These are phyloP conservation scores for Podarcis siculus DNA, from an alignment of 2,797 vertebrate species.

Conservation along the genomic window DNA sequence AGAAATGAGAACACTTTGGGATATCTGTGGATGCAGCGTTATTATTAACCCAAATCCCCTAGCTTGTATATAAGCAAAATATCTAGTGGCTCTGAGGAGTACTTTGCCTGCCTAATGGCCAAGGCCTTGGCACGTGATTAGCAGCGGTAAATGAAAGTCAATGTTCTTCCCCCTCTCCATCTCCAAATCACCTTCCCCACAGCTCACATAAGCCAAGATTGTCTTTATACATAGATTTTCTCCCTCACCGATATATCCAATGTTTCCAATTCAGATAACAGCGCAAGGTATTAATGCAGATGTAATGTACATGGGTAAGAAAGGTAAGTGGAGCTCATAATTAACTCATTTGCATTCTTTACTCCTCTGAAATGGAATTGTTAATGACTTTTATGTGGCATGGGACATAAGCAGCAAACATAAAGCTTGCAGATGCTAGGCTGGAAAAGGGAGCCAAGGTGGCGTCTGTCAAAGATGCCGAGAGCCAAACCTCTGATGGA, in stretches of 20 bases:
- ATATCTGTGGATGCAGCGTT: constrained; percentile 52
- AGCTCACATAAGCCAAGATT: constrained; percentile 37
- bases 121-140: neutral
- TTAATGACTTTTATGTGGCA: constrained; percentile 61
- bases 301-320: constrained; percentile 50
- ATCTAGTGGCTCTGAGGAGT: neutral
- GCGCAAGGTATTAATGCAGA: constrained; percentile 44
- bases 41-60: constrained; percentile 45
- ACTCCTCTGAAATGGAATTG: constrained; percentile 64
- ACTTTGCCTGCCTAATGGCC: neutral
- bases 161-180: neutral
- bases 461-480: neutral
- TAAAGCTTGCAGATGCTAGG: constrained; percentile 37
- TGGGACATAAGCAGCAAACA: constrained; percentile 37
- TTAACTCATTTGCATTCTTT: constrained; percentile 66
- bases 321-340: constrained; percentile 66
- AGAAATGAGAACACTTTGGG: constrained; percentile 44
- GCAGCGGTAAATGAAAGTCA: neutral
- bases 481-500: neutral
- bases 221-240: neutral
- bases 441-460: constrained; percentile 22
- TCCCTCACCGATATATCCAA: constrained; percentile 20
- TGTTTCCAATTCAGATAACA: constrained; percentile 54
- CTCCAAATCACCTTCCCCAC: constrained; percentile 27
- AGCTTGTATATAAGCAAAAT: neutral